Evolutionary conservation across 2,113 vertebrate genomes (phyloP).

Genomic region (Toxostoma redivivum): DNA sequence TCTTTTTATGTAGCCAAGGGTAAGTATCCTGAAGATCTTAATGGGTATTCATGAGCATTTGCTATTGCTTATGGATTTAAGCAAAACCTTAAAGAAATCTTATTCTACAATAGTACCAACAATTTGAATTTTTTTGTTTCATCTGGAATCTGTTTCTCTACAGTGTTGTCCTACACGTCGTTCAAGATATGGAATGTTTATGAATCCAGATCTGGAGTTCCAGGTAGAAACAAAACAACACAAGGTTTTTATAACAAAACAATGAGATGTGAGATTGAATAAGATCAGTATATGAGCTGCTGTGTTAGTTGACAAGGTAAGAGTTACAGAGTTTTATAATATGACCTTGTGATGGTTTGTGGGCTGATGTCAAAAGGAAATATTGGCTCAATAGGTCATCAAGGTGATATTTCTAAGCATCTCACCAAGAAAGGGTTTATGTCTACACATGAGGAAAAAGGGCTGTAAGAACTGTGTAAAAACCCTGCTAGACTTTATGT

Average conservation of each 20-base stretch:
- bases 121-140: neutral
- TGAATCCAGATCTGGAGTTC: neutral
- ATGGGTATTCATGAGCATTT: neutral
- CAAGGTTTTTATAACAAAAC: neutral
- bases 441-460: neutral
- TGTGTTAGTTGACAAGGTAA: neutral
- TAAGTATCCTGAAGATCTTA: neutral
- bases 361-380: neutral
- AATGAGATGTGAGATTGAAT: neutral
- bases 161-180: rapidly evolving
- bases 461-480: neutral
- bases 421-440: neutral
- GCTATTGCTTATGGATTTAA: neutral
- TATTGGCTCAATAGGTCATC: neutral
- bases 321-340: neutral
- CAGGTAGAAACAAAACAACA: neutral
- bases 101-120: neutral
- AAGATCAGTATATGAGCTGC: neutral
- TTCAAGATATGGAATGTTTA: neutral
- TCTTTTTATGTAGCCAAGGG: neutral
- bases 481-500: neutral
- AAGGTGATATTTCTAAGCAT: neutral
- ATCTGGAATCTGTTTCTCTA: neutral
- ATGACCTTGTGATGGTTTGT: neutral
- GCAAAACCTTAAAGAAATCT: neutral